Evolutionary conservation across 2,888 invertebrate genomes (phyloP), one percentile per base, ranked within the genome.

Genomic region (Orchesellides sinensis): DNA sequence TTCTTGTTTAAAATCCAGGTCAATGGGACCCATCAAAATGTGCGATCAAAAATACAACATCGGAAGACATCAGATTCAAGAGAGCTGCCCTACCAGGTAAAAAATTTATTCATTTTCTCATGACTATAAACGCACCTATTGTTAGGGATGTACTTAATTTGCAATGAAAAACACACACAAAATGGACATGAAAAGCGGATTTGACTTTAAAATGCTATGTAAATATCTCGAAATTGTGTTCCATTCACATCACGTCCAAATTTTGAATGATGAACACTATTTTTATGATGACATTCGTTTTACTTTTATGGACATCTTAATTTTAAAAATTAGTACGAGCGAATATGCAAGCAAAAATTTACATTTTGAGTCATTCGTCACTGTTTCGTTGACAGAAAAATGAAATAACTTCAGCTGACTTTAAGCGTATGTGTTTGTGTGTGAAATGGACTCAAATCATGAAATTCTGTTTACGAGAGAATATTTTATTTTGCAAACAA

Each of bases 21-120:
- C 87, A 88, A 87, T 88, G 87, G 87, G 87, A 88, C 84, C 88
- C 88, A 69, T 87, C 88, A 23, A 87, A 88, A 88, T 88, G 88
- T 74, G 85, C 86, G 81, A 87, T 87, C 80, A 88, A 88, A 85
- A 88, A 88, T 83, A 87, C 84, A 59, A 88, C 88, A 59, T 87
- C 88, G 17, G 86, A 88, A 85, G 85, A 88, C 83, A 86, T 87
- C 83, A 87, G 88, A 88, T 87, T 86, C 83, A 87, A 86, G 72
- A 82, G 88, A 79, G 87, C 84, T 49, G 87, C 88, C 21, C 54
- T 85, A 68, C 84, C 88, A 88, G 88, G 88, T 88, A 80, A 88
- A 84, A 63, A 29, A 35, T 29, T 17, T 61, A 17, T 29, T 61
- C 29, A 29, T 8, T 59, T 29, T 59, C 17, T 49, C 40, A 5